phyloP scores from a whole-genome alignment of 2,797 vertebrate species.

The Octomys mimax region DNA sequence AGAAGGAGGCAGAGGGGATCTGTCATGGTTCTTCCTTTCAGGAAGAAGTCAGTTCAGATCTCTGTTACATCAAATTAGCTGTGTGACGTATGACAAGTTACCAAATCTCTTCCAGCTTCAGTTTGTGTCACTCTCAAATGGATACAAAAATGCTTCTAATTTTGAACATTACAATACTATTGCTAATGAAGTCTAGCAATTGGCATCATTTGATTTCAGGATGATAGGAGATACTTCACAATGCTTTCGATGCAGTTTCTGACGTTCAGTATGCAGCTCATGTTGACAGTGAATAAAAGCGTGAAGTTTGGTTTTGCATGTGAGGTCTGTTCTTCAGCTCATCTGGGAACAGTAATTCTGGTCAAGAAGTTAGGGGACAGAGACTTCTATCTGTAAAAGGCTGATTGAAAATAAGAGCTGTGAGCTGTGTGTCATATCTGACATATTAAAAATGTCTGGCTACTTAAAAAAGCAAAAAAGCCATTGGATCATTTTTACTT shows the following conservation, averaged over 20 bases:
- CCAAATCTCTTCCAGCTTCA: neutral
- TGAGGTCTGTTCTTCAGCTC: neutral
- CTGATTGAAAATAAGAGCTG: neutral
- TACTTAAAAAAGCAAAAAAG: slow-evolving; percentile 14
- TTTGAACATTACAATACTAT: neutral
- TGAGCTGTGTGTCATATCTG: neutral
- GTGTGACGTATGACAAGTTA: neutral
- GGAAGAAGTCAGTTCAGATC: neutral
- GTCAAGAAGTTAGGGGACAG: neutral
- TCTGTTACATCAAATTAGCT: neutral
- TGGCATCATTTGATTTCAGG: slow-evolving; percentile 18
- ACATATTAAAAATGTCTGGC: neutral
- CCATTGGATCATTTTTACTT: neutral
- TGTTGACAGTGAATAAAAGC: neutral
- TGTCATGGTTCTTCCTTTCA: neutral
- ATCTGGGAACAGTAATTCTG: neutral
- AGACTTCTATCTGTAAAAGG: neutral
- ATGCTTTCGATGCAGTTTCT: neutral
- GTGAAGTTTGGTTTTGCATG: neutral
- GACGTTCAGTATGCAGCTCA: neutral
- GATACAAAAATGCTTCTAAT: neutral
- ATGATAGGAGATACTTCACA: neutral
- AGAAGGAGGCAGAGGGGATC: neutral
- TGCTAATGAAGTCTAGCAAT: neutral
- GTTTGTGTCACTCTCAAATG: slow-evolving; percentile 39